Conservation (phyloP, 2,888 invertebrate species). For the Adelphocoris suturalis region DNA sequence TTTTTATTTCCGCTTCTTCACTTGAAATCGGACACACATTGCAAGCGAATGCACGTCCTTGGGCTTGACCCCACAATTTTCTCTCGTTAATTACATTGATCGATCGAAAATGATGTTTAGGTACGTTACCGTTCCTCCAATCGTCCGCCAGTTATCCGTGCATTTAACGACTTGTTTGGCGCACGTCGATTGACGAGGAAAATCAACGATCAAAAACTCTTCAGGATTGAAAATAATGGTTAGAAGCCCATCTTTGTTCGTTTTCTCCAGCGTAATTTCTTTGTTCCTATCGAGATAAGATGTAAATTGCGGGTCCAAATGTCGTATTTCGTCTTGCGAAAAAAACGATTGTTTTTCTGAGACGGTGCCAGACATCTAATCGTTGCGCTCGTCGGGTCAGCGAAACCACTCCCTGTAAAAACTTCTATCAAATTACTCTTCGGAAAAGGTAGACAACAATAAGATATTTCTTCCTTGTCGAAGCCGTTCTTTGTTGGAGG, state of each 20-base stretch:
- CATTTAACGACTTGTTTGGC: neutral
- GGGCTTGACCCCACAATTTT: neutral
- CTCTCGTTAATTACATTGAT: neutral
- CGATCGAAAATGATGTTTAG: neutral
- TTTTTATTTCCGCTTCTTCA: too few relatives aligned
- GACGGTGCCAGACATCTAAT: neutral
- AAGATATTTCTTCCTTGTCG: neutral
- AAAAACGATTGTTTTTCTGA: neutral
- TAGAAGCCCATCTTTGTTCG: neutral
- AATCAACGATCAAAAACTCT: neutral
- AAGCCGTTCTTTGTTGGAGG: neutral
- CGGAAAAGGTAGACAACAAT: neutral
- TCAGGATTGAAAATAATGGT: neutral
- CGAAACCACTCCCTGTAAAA: neutral
- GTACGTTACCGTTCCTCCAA: neutral
- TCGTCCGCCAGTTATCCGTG: neutral
- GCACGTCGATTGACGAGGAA: neutral
- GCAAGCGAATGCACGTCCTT: neutral
- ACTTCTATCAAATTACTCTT: slow-evolving; percentile 9
- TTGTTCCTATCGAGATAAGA: neutral
- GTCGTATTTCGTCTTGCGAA: neutral
- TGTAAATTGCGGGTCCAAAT: slow-evolving; percentile 14
- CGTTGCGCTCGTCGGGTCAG: neutral
- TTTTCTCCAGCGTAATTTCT: neutral
- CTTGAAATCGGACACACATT: neutral